Conservation (phyloP, 2,113 vertebrate genomes). For the Delphinus delphis region DNA sequence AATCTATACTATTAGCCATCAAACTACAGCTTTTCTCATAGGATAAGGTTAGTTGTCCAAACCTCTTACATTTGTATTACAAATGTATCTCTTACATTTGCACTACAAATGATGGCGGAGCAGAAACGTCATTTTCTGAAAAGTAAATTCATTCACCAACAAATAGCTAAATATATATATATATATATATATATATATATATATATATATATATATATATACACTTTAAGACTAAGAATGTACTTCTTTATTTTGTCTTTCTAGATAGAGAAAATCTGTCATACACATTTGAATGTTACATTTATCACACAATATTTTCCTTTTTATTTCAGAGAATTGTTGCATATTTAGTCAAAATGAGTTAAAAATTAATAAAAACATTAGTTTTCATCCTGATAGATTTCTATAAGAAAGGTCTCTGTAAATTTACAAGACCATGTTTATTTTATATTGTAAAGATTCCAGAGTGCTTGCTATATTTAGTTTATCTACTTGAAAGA, state of each 20-base stretch:
- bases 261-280: not conserved
- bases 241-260: not conserved
- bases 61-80: not conserved
- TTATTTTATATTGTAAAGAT: constrained; percentile 37
- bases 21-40: not conserved
- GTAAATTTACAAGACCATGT: constrained; percentile 22
- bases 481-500: constrained; percentile 8
- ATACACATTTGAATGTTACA: constrained; percentile 3
- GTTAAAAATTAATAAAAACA: not conserved
- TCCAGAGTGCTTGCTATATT: constrained; percentile 17
- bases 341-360: constrained; percentile 34
- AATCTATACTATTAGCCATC: not conserved
- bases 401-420: constrained; percentile 45
- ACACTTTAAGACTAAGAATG: not conserved
- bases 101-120: not conserved
- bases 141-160: not conserved
- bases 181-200: not conserved
- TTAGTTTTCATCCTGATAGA: constrained; percentile 31
- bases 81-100: not conserved
- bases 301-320: not conserved
- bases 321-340: not conserved
- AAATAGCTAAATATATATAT: not conserved
- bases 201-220: not conserved
- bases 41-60: not conserved
- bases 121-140: not conserved